These are phyloP conservation scores for Ectobius pallidus DNA, from an alignment of 2,888 invertebrate genomes.

Conservation along the genomic window DNA sequence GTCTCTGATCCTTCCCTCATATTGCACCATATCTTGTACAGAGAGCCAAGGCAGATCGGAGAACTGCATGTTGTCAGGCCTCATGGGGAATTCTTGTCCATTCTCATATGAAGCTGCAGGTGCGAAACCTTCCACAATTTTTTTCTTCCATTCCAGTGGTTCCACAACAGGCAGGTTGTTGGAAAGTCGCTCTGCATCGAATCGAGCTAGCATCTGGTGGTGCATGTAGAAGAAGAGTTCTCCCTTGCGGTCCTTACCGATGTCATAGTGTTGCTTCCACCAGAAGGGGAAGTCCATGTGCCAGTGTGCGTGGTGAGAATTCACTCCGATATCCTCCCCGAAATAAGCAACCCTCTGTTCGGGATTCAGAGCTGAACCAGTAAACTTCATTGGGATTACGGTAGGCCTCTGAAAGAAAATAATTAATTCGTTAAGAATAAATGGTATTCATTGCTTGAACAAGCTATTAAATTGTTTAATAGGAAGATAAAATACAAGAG, in stretches of 20 bases:
- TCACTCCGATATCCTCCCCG: slow-evolving; percentile 49
- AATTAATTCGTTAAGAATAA: too few relatives aligned
- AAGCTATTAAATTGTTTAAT: too few relatives aligned
- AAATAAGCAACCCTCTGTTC: slow-evolving; percentile 50
- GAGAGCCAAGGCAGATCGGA: slow-evolving; percentile 46
- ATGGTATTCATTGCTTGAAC: too few relatives aligned
- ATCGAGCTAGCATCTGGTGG: slow-evolving; percentile 44
- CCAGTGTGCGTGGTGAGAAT: slow-evolving; percentile 50
- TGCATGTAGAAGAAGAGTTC: slow-evolving; percentile 51
- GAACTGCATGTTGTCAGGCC: slow-evolving; percentile 52
- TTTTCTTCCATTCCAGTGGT: slow-evolving; percentile 44
- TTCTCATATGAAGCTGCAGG: slow-evolving; percentile 63
- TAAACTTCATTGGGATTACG: slow-evolving; percentile 46
- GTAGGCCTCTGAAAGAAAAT: slow-evolving; percentile 42
- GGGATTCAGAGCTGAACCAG: slow-evolving; percentile 47
- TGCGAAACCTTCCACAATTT: slow-evolving; percentile 54
- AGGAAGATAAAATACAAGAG: too few relatives aligned
- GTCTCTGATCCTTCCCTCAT: slow-evolving; percentile 63
- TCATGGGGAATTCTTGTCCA: slow-evolving; percentile 61
- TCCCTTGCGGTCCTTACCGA: slow-evolving; percentile 49
- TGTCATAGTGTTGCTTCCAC: slow-evolving; percentile 46
- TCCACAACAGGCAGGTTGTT: slow-evolving; percentile 45
- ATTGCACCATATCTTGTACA: slow-evolving; percentile 51
- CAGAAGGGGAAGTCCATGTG: slow-evolving; percentile 50
- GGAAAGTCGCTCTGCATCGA: slow-evolving; percentile 46